These are phyloP conservation scores for Tenrec ecaudatus DNA, from an alignment of 2,113 vertebrate genomes.

Conservation along the genomic window DNA sequence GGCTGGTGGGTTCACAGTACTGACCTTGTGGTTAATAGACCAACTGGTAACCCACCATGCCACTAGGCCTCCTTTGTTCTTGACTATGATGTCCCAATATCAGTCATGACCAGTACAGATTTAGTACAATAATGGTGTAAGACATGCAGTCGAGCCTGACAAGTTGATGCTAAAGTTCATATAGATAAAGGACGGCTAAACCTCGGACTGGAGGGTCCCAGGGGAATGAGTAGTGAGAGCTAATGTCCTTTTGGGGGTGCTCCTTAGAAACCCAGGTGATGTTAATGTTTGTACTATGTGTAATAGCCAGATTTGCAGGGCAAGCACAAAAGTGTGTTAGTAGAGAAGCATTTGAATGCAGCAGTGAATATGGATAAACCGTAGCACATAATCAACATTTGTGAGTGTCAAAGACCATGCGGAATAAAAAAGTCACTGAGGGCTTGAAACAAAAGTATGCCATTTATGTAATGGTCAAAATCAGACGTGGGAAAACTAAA, in stretches of 20 bases:
- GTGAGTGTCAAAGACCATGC: too few relatives aligned
- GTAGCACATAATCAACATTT: too few relatives aligned
- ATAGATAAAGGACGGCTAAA: background rate
- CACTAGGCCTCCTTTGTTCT: background rate
- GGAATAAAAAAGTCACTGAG: too few relatives aligned
- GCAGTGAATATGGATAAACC: background rate
- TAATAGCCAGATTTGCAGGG: background rate
- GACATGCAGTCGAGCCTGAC: background rate
- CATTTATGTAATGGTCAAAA: too few relatives aligned
- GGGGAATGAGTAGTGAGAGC: too few relatives aligned
- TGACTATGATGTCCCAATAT: background rate
- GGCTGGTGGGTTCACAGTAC: too few relatives aligned
- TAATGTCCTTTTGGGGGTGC: background rate
- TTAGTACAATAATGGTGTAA: background rate
- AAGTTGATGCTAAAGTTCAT: background rate
- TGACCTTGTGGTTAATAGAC: too few relatives aligned
- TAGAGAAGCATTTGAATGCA: conserved; percentile 1
- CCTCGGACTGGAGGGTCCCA: background rate
- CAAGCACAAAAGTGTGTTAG: background rate
- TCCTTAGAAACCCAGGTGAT: background rate
- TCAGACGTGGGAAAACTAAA: too few relatives aligned
- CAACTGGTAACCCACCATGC: too few relatives aligned
- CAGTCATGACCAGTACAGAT: background rate
- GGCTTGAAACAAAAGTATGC: too few relatives aligned
- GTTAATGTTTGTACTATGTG: background rate